Conservation (phyloP, 2,113 vertebrate genomes). For the Ptilonorhynchus violaceus region DNA sequence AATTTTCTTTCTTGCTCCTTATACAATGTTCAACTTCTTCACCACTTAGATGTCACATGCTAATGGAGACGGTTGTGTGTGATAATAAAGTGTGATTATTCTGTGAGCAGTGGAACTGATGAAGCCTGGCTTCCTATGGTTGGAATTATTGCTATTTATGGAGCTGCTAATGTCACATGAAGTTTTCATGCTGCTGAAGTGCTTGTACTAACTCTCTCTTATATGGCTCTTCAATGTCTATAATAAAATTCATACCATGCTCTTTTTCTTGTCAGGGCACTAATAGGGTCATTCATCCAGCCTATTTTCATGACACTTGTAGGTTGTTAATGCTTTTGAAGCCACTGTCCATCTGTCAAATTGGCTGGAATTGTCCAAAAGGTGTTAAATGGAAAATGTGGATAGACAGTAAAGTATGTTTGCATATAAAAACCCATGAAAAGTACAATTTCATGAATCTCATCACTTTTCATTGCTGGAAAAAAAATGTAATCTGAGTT, state of each 20-base stretch:
- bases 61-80: background rate
- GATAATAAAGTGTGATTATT: background rate
- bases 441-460: background rate
- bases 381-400: background rate
- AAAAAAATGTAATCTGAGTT: background rate
- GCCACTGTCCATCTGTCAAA: background rate
- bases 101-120: background rate
- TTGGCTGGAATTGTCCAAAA: background rate
- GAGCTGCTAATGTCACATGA: background rate
- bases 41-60: background rate
- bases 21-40: background rate
- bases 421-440: background rate
- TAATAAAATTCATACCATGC: background rate
- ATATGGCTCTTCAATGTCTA: background rate
- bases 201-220: background rate
- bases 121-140: background rate
- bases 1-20: background rate
- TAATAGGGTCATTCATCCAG: background rate
- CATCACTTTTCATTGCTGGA: background rate
- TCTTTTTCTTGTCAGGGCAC: background rate
- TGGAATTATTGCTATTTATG: background rate
- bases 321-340: background rate
- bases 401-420: background rate
- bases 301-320: background rate
- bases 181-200: background rate